Base-by-base conservation (phyloP, 23 tunicate species). In the Oikopleura vanhoeffeni region DNA sequence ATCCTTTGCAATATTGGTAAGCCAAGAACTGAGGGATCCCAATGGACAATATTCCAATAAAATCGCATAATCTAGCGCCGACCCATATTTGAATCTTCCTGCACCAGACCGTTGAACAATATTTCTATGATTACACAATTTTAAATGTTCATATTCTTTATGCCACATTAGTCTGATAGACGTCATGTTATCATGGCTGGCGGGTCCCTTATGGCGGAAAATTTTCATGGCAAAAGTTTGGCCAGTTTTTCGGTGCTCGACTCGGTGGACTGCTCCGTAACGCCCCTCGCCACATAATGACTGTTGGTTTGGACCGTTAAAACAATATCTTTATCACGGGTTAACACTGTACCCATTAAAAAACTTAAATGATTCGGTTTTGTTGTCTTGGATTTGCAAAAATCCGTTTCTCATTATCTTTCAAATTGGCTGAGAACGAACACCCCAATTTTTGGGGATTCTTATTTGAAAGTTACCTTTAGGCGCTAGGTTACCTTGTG, bases 271-370 rank as follows among this genome's bases (percentile, higher is more conserved):
- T 3, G 79, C 79, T 18, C 79, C 79, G 35, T 71, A 71, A 32
- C 79, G 79, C 34, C 79, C 79, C 79, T 71, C 79, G 27, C 79
- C 79, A 71, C 27, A 30, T 2, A 71, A 38, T 38, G 79, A 71
- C 27, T 71, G 34, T 32, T 71, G 34, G 38, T 71, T 71, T 71
- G 79, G 79, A 2, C 79, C 79, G 35, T 71, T 30, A 38, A 30
- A 71, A 30, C 79, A 71, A 32, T 71, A 71, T 28, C 64, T n/a
- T n/a, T n/a, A n/a, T n/a, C n/a, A n/a, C n/a, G n/a, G n/a, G n/a
- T n/a, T n/a, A n/a, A n/a, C n/a, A n/a, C n/a, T n/a, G n/a, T n/a
- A n/a, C n/a, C n/a, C n/a, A n/a, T n/a, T n/a, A n/a, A n/a, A n/a
- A n/a, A n/a, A n/a, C n/a, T n/a, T n/a, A n/a, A n/a, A n/a, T n/a